phyloP scores from a whole-genome alignment of 2,888 invertebrate species.

The Erynnis tages region DNA sequence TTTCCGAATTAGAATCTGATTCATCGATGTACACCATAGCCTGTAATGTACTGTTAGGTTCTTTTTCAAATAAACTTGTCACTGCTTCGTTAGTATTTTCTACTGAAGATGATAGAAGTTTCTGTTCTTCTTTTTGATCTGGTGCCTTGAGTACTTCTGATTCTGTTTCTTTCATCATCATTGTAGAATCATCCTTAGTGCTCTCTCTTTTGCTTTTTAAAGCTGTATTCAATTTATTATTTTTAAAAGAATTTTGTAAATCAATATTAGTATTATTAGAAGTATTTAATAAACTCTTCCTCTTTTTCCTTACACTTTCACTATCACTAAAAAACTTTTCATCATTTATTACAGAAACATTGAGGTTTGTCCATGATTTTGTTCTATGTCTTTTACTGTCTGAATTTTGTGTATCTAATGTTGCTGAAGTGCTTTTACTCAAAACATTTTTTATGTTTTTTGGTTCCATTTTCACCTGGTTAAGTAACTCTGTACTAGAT shows the following conservation, averaged over 20 bases:
- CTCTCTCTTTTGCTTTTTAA: constrained; percentile 23
- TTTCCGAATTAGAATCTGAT: constrained; percentile 54
- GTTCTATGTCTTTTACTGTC: constrained; percentile 55
- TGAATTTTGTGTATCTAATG: constrained; percentile 29
- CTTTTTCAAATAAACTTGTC: constrained; percentile 46
- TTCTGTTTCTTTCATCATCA: constrained; percentile 12
- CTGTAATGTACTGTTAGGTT: constrained; percentile 44
- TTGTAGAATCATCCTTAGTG: constrained; percentile 11
- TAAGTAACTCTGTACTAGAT: constrained; percentile 41
- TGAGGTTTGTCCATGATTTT: constrained; percentile 56
- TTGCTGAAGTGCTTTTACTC: constrained; percentile 53
- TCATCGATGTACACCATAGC: constrained; percentile 57
- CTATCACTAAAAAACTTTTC: constrained; percentile 54
- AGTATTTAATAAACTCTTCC: constrained; percentile 20
- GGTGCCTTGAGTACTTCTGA: background rate
- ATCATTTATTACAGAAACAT: constrained; percentile 36
- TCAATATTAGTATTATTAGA: background rate
- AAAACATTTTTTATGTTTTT: constrained; percentile 37
- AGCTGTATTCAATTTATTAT: constrained; percentile 9
- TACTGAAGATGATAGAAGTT: background rate
- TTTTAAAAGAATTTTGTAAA: background rate
- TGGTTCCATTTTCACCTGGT: constrained; percentile 40
- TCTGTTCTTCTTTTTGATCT: constrained; percentile 33
- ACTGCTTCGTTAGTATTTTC: constrained; percentile 27
- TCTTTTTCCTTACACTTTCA: constrained; percentile 47